A percentile compares a stretch with the other conserved stretches of the same genome.
phyloP scores from a whole-genome alignment of 2,888 invertebrate species.

The Bruchidius siliquastri region DNA sequence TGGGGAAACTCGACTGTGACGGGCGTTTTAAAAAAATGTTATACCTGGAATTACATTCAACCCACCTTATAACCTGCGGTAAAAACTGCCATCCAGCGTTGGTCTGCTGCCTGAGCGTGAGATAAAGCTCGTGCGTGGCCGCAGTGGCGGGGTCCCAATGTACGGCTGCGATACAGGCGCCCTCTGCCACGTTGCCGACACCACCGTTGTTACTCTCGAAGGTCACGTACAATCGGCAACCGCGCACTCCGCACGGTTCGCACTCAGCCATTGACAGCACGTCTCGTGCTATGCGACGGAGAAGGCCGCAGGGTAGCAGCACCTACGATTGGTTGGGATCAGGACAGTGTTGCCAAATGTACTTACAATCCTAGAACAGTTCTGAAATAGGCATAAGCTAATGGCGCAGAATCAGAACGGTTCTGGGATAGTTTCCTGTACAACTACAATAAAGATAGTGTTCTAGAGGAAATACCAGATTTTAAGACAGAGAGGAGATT shows the following conservation, averaged over 20 bases:
- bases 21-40: too few relatives aligned
- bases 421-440: too few relatives aligned
- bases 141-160: conserved; percentile 81
- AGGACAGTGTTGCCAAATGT: background rate
- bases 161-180: conserved; percentile 61
- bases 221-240: conserved; percentile 80
- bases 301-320: conserved; percentile 76
- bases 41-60: too few relatives aligned
- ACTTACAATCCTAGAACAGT: too few relatives aligned
- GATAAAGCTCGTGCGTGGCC: conserved; percentile 83
- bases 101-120: conserved; percentile 79
- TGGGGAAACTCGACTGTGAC: too few relatives aligned
- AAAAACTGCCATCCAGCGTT: conserved; percentile 81
- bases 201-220: conserved; percentile 62
- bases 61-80: conserved; percentile 81
- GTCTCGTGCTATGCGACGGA: conserved; percentile 73
- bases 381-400: too few relatives aligned
- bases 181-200: conserved; percentile 38
- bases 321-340: conserved; percentile 44
- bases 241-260: conserved; percentile 85
- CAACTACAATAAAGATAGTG: too few relatives aligned
- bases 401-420: too few relatives aligned
- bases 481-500: too few relatives aligned
- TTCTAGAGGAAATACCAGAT: too few relatives aligned
- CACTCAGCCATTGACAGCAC: conserved; percentile 79